A percentile compares a stretch with the other conserved stretches of the same genome.
These are phyloP conservation scores for Lamprotornis superbus DNA, from an alignment of 2,113 vertebrate species.

Conservation along the genomic window DNA sequence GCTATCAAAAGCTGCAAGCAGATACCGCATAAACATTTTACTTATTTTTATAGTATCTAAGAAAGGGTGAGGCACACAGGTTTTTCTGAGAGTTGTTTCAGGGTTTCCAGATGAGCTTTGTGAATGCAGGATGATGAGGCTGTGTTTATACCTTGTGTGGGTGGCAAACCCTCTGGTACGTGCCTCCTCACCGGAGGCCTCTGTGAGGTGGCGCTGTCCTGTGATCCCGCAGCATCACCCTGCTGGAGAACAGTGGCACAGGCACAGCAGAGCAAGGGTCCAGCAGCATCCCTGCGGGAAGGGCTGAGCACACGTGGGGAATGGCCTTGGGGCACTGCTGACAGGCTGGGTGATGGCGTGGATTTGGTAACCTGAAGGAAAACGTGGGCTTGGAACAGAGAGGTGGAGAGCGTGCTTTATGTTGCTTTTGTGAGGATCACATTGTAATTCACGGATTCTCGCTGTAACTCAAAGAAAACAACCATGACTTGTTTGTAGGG, in stretches of 20 bases:
- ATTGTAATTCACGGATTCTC: neutral
- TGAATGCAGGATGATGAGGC: neutral
- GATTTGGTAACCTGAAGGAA: neutral
- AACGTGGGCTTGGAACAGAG: neutral
- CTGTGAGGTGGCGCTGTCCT: neutral
- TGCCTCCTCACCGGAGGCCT: neutral
- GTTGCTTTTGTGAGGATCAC: neutral
- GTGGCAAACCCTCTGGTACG: neutral
- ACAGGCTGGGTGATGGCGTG: fast-evolving
- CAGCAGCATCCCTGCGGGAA: neutral
- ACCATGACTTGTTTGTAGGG: neutral
- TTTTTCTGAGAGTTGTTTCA: neutral
- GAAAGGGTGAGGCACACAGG: neutral
- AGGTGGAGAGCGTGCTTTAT: neutral
- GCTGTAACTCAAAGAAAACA: neutral
- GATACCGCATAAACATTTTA: neutral
- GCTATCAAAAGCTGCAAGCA: constrained; percentile 1
- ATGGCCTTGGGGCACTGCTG: fast-evolving
- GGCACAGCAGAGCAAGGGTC: fast-evolving
- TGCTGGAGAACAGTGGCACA: fast-evolving
- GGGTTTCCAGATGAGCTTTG: neutral
- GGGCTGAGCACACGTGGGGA: fast-evolving
- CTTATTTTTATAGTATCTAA: neutral
- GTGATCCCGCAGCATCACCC: fast-evolving
- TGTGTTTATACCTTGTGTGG: neutral